phyloP scores from a whole-genome alignment of 2,888 invertebrate genomes.

The Odontomyia ornata region DNA sequence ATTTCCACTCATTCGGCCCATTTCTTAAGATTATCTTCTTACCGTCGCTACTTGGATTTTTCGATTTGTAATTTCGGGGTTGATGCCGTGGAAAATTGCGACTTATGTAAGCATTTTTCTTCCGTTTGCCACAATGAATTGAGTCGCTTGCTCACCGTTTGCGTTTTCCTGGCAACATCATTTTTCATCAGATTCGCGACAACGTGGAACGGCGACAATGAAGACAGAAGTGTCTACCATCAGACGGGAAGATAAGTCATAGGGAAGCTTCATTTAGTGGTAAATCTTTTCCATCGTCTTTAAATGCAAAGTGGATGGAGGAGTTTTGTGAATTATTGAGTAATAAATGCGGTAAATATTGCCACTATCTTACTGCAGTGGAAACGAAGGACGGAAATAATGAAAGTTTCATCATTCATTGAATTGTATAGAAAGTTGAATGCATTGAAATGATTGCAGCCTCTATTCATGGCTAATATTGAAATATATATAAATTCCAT shows the following conservation, averaged over 20 bases:
- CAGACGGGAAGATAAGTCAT: background rate
- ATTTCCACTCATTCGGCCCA: conserved; percentile 1
- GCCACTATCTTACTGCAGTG: background rate
- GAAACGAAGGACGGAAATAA: background rate
- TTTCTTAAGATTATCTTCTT: conserved; percentile 29
- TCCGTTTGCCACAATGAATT: background rate
- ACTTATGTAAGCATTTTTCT: conserved; percentile 25
- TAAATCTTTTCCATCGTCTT: background rate
- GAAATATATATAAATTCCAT: no score
- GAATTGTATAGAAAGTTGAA: no score
- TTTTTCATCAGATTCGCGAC: conserved; percentile 36
- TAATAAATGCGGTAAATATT: conserved; percentile 26
- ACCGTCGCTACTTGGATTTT: conserved; percentile 1
- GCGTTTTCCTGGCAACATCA: conserved; percentile 11
- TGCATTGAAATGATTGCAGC: no score
- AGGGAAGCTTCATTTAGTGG: background rate
- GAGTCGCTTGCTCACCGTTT: conserved; percentile 6
- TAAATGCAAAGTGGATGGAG: conserved; percentile 1
- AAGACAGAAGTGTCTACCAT: background rate
- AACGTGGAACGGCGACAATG: background rate
- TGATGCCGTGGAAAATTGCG: conserved; percentile 38
- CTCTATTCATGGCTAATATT: no score
- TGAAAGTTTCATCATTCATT: background rate
- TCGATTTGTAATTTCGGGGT: background rate
- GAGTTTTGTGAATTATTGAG: conserved; percentile 31